Evolutionary conservation across 2,888 invertebrate species (phyloP).

Genomic region (Toxonevra muliebris): DNA sequence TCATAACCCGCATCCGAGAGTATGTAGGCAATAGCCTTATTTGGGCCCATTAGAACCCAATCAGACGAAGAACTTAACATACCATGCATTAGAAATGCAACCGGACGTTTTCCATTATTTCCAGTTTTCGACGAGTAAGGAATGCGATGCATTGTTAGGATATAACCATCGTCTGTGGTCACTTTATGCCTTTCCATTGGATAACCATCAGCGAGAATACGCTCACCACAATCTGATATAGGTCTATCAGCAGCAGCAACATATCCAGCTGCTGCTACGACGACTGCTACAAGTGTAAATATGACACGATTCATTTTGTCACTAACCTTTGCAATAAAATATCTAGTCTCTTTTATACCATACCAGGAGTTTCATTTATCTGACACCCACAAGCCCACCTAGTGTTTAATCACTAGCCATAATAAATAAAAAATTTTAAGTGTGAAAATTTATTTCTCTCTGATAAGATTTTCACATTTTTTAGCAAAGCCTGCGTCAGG

Average conservation of each 20-base stretch:
- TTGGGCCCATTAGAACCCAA: slow-evolving; percentile 53
- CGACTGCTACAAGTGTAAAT: no score
- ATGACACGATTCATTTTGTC: no score
- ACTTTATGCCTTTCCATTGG: slow-evolving; percentile 75
- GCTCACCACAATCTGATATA: slow-evolving; percentile 56
- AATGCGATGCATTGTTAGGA: slow-evolving; percentile 83
- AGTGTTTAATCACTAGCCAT: no score
- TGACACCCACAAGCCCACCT: no score
- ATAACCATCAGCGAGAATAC: slow-evolving; percentile 65
- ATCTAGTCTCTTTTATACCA: no score
- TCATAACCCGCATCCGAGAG: slow-evolving; percentile 76
- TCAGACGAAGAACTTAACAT: slow-evolving; percentile 53
- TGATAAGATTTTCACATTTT: no score
- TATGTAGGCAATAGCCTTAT: slow-evolving; percentile 52
- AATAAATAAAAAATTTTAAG: no score
- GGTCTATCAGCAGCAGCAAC: slow-evolving; percentile 42
- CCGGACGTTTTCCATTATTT: slow-evolving; percentile 39
- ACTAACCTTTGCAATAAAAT: no score
- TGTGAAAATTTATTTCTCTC: no score
- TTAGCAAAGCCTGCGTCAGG: no score
- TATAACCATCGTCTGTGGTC: slow-evolving; percentile 82
- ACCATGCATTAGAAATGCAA: slow-evolving; percentile 56
- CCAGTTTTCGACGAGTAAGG: slow-evolving; percentile 64
- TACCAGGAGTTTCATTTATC: no score
- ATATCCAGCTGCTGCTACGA: slow-evolving; percentile 11